Percentiles rank a stretch among this genome's conserved stretches.
Conservation (phyloP, 2,797 vertebrate genomes). For the Hypotaenidia philippensis region DNA sequence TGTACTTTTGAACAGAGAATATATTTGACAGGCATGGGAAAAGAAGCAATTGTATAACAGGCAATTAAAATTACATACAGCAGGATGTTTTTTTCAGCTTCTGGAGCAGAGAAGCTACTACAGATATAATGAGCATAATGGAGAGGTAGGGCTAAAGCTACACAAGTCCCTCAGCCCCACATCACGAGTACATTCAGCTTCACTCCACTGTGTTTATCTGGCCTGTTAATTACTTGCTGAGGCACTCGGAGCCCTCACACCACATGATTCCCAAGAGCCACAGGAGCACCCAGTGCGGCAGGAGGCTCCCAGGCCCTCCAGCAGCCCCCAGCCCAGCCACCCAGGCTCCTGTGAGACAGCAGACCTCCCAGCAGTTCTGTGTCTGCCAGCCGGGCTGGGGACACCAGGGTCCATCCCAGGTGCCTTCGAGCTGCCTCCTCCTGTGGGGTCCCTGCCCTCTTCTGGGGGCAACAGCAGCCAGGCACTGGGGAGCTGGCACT, state of each 20-base stretch:
- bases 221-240: not conserved
- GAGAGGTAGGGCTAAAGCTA: not conserved
- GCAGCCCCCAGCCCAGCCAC: not conserved
- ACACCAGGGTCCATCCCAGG: not conserved
- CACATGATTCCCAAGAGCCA: fast-evolving
- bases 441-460: not conserved
- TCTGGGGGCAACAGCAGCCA: fast-evolving
- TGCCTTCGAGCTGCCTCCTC: not conserved
- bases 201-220: not conserved
- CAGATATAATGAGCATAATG: not conserved
- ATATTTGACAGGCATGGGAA: slow-evolving; percentile 14
- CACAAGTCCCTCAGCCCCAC: not conserved
- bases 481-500: not conserved
- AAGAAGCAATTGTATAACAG: slow-evolving; percentile 2
- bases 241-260: not conserved
- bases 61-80: slow-evolving; percentile 60
- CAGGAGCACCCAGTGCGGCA: not conserved
- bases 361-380: not conserved
- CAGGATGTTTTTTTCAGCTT: slow-evolving; percentile 20
- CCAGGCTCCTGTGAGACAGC: not conserved
- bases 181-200: not conserved
- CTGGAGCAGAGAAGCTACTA: not conserved
- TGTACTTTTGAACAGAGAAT: not conserved
- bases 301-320: not conserved
- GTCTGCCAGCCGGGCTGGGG: not conserved